phyloP scores from a whole-genome alignment of 2,888 invertebrate species.

The Ganaspis brasiliensis region DNA sequence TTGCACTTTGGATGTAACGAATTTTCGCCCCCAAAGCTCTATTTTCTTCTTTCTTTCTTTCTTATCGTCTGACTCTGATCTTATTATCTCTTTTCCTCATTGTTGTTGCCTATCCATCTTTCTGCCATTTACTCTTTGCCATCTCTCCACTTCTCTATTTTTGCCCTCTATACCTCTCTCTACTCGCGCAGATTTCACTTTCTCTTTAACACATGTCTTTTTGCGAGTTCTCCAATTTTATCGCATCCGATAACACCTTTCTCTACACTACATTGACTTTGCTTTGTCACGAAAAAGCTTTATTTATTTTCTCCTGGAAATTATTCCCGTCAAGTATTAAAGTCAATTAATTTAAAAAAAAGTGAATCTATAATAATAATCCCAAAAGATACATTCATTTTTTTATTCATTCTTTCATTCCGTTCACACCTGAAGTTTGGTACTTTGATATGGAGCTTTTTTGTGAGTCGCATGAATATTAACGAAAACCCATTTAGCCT shows the following conservation, averaged over 20 bases:
- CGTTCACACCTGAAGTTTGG: too few relatives aligned
- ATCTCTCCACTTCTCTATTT: slow-evolving; percentile 51
- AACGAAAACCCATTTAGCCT: too few relatives aligned
- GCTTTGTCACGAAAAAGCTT: slow-evolving; percentile 9
- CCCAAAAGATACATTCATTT: neutral
- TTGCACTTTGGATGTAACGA: slow-evolving; percentile 55
- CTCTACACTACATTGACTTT: slow-evolving; percentile 23
- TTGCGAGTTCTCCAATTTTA: slow-evolving; percentile 19
- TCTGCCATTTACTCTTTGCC: slow-evolving; percentile 35
- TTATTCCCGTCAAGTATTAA: neutral
- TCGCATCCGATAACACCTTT: slow-evolving; percentile 25
- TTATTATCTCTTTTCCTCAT: slow-evolving; percentile 40
- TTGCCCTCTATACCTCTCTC: slow-evolving; percentile 51
- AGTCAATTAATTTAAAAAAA: too few relatives aligned
- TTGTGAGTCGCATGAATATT: too few relatives aligned
- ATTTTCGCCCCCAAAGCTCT: slow-evolving; percentile 57
- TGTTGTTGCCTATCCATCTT: slow-evolving; percentile 17
- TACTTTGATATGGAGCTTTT: too few relatives aligned
- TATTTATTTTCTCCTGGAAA: slow-evolving; percentile 1
- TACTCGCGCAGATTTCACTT: slow-evolving; percentile 8
- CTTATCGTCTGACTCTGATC: slow-evolving; percentile 47
- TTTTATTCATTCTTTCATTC: too few relatives aligned
- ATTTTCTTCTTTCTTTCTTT: slow-evolving; percentile 53
- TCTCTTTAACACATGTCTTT: slow-evolving; percentile 27
- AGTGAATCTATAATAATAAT: neutral